Evolutionary conservation across 1,140 invertebrate species (phyloP).

Genomic region (Caenorhabditis inopinata): DNA sequence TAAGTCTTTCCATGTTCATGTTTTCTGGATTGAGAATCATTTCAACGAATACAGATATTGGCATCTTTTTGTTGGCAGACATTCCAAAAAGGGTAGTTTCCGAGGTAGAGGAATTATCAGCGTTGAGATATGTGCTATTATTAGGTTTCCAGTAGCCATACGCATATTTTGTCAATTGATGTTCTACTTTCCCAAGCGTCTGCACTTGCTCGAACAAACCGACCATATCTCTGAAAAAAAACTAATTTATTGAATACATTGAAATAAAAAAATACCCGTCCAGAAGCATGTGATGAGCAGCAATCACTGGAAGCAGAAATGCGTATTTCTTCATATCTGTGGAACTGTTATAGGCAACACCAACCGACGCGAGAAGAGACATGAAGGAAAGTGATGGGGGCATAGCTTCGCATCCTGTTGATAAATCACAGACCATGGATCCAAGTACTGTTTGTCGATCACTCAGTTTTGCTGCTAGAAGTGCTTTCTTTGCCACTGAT

Average conservation of each 20-base stretch:
- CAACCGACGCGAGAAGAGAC: conserved; percentile 48
- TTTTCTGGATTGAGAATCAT: conserved; percentile 56
- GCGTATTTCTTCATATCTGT: conserved; percentile 51
- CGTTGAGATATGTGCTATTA: neutral
- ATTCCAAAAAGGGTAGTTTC: conserved; percentile 24
- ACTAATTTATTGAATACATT: neutral
- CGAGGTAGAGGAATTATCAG: neutral
- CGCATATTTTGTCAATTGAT: conserved; percentile 49
- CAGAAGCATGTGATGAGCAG: conserved; percentile 51
- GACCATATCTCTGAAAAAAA: conserved; percentile 44
- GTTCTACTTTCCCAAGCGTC: conserved; percentile 50
- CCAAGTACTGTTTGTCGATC: conserved; percentile 38
- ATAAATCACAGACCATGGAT: conserved; percentile 53
- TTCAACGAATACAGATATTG: conserved; percentile 56
- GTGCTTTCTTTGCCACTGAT: conserved; percentile 48
- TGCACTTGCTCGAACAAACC: conserved; percentile 50
- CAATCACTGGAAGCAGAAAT: conserved; percentile 49
- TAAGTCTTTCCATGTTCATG: conserved; percentile 50
- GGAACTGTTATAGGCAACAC: conserved; percentile 50
- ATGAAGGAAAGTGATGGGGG: conserved; percentile 52
- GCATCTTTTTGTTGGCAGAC: conserved; percentile 3
- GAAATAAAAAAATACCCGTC: conserved; percentile 42
- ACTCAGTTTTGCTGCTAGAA: conserved; percentile 46
- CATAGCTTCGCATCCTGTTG: conserved; percentile 55
- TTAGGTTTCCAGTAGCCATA: conserved; percentile 34